These are phyloP conservation scores for Lamprotornis superbus DNA, from an alignment of 2,113 vertebrate genomes.

Conservation along the genomic window DNA sequence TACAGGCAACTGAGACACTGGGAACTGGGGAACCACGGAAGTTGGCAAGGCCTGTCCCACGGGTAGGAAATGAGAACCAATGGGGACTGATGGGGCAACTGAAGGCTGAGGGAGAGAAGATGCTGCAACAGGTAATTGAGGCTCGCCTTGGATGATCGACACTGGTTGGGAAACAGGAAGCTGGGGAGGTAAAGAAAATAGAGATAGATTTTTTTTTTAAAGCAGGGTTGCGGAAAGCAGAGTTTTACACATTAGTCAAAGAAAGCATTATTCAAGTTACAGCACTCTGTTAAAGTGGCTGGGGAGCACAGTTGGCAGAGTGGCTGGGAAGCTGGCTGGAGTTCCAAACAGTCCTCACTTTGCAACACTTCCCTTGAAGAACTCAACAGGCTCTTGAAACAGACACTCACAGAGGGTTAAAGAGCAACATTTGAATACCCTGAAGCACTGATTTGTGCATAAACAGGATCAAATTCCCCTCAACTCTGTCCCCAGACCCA, in stretches of 20 bases:
- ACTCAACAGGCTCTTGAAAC: conserved; percentile 7
- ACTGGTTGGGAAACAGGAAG: conserved; percentile 81
- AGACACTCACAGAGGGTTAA: background rate
- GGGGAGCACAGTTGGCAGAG: conserved; percentile 46
- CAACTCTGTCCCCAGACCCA: conserved; percentile 9
- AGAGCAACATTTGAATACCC: background rate
- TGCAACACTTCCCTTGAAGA: background rate
- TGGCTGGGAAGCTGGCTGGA: conserved; percentile 28
- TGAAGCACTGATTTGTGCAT: background rate
- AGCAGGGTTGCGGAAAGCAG: conserved; percentile 75
- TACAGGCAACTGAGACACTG: conserved; percentile 72
- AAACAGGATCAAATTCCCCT: background rate
- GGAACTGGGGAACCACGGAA: conserved; percentile 72
- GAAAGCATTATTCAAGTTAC: conserved; percentile 54
- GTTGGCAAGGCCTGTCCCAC: conserved; percentile 73
- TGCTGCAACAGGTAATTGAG: conserved; percentile 78
- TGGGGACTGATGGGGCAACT: conserved; percentile 72
- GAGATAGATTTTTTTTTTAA: conserved; percentile 67
- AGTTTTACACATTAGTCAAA: conserved; percentile 73
- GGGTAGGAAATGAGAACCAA: conserved; percentile 76
- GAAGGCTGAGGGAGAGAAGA: conserved; percentile 69
- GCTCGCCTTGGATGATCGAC: conserved; percentile 77
- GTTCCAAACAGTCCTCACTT: background rate
- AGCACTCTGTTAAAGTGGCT: conserved; percentile 36
- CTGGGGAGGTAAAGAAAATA: conserved; percentile 84